Conservation (phyloP, 2,888 invertebrate species). For the Tridacna gigas region DNA sequence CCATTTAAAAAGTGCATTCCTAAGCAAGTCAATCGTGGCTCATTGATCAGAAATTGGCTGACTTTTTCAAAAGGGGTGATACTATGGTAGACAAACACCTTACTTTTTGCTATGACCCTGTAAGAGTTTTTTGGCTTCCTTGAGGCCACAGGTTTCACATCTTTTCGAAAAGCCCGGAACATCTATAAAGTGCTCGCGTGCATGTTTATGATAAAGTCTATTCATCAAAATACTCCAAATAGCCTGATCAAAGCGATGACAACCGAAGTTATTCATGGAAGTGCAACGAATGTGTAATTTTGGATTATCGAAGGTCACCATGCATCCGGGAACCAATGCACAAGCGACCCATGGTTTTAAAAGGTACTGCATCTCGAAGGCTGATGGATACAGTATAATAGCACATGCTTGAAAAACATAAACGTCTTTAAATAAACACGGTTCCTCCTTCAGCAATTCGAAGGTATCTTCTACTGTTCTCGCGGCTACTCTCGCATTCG, state of each 20-base stretch:
- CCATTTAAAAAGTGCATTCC: too few relatives aligned
- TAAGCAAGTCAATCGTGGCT: too few relatives aligned
- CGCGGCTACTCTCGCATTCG: background rate
- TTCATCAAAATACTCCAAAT: background rate
- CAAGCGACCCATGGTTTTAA: constrained; percentile 2
- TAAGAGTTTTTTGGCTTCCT: too few relatives aligned
- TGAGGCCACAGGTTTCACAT: too few relatives aligned
- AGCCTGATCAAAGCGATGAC: background rate
- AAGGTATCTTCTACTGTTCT: background rate
- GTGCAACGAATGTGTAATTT: background rate
- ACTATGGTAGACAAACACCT: too few relatives aligned
- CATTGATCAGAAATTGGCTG: too few relatives aligned
- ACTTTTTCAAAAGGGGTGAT: too few relatives aligned
- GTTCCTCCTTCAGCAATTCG: background rate
- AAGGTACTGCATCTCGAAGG: background rate
- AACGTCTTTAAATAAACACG: background rate
- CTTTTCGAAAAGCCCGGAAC: too few relatives aligned
- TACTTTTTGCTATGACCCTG: too few relatives aligned
- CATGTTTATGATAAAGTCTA: background rate
- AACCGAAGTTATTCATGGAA: background rate
- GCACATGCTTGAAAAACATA: background rate
- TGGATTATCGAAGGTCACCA: background rate
- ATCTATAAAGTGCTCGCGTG: too few relatives aligned
- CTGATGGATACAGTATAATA: background rate
- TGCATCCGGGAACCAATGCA: background rate